A percentile compares a stretch with the other conserved stretches of the same genome.
Evolutionary conservation across 2,113 vertebrate species (phyloP).

Genomic region (Equus przewalskii): DNA sequence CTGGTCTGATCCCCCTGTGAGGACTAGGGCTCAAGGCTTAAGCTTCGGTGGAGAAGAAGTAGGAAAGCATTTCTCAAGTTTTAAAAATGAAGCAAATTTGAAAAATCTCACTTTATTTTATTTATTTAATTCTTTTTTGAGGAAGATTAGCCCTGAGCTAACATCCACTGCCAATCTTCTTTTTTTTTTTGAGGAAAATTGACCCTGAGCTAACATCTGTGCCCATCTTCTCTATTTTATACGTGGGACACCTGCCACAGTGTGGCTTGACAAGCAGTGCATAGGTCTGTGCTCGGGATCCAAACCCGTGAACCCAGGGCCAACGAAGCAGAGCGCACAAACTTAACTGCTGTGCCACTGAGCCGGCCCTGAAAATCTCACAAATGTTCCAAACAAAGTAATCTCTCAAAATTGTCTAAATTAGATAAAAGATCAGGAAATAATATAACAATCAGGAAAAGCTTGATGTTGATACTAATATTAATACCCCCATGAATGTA

Average conservation of each 20-base stretch:
- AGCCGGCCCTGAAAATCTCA: neutral
- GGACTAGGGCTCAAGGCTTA: neutral
- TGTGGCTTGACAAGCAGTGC: no score
- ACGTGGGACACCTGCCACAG: no score
- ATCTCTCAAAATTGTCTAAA: neutral
- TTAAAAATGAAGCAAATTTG: neutral
- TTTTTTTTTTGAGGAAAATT: no score
- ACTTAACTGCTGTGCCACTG: no score
- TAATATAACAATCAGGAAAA: neutral
- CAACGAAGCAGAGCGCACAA: no score
- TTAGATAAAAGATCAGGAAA: constrained; percentile 19
- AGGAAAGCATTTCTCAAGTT: neutral
- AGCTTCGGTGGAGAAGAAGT: neutral
- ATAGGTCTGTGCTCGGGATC: no score
- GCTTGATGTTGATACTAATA: neutral
- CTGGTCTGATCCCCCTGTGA: neutral
- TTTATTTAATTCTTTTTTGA: no score
- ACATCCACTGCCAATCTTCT: no score
- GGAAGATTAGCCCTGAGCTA: no score
- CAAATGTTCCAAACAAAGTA: neutral
- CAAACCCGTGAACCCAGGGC: no score
- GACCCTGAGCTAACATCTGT: no score
- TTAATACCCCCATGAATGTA: neutral
- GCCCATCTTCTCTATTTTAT: no score
- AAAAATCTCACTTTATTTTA: neutral